A percentile compares a stretch with the other conserved stretches of the same genome.
These are phyloP conservation scores for Epizoanthus stellaris DNA, from an alignment of 92 coral and sea anemone species.

Conservation along the genomic window DNA sequence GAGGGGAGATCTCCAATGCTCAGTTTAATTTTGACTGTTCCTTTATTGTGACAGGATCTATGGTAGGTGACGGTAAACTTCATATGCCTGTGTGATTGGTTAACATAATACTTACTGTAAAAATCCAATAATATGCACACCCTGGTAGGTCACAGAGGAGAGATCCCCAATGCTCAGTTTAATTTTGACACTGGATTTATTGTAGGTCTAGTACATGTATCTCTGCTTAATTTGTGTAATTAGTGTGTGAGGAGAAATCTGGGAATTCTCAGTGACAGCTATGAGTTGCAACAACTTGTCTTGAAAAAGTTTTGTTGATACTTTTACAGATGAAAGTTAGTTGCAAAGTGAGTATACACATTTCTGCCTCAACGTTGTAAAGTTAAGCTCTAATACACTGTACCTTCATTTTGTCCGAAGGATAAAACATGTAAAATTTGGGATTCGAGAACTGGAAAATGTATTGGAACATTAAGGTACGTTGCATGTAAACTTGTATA, in stretches of 20 bases:
- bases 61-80: conserved; percentile 62
- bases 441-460: conserved; percentile 94
- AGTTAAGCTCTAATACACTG: not conserved
- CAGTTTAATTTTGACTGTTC: conserved; percentile 98
- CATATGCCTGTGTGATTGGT: not conserved
- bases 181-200: conserved; percentile 95
- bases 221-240: no score
- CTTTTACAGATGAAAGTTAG: no score
- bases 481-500: not conserved
- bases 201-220: conserved; percentile 50
- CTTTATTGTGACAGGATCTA: conserved; percentile 94
- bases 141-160: conserved; percentile 96
- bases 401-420: conserved; percentile 44
- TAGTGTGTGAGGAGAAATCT: no score
- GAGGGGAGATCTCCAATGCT: conserved; percentile 98
- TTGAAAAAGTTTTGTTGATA: no score
- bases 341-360: no score
- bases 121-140: conserved; percentile 51
- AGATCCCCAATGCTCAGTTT: conserved; percentile 97
- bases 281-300: no score
- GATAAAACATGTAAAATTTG: conserved; percentile 98
- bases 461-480: conserved; percentile 96
- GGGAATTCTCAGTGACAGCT: no score
- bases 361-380: no score
- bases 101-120: no score